phyloP scores from a whole-genome alignment of 2,888 invertebrate genomes.

The Dione vanillae region DNA sequence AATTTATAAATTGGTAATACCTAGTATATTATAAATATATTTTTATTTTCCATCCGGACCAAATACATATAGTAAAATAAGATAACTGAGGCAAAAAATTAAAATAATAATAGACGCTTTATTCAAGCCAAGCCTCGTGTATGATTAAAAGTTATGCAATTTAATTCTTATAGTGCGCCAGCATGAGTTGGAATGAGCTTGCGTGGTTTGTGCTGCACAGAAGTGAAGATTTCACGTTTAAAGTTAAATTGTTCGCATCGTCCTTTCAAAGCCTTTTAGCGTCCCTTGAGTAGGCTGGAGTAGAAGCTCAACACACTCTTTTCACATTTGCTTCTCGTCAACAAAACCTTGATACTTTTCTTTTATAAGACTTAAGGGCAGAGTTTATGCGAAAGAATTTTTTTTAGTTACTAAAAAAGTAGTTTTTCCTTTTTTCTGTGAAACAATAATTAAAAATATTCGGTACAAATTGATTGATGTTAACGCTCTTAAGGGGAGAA shows the following conservation, averaged over 20 bases:
- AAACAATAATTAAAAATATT: not conserved
- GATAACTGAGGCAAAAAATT: not conserved
- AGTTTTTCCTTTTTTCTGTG: not conserved
- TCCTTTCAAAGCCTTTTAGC: conserved; percentile 44
- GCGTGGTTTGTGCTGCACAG: conserved; percentile 24
- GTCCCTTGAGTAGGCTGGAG: conserved; percentile 35
- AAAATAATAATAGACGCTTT: not conserved
- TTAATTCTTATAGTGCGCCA: conserved; percentile 7
- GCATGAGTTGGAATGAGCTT: conserved; percentile 22
- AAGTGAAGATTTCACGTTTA: conserved; percentile 35
- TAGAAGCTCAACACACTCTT: conserved; percentile 38
- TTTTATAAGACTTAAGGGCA: conserved; percentile 24
- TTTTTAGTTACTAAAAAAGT: not conserved
- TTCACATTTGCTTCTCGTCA: conserved; percentile 38
- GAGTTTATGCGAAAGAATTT: not conserved
- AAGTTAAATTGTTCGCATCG: conserved; percentile 44
- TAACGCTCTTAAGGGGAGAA: too few relatives aligned
- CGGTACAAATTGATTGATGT: not conserved
- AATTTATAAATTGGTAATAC: too few relatives aligned
- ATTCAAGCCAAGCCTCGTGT: not conserved
- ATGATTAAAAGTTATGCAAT: conserved; percentile 20
- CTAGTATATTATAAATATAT: too few relatives aligned
- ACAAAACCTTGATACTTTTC: conserved; percentile 35
- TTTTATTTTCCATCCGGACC: not conserved
- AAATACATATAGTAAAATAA: not conserved